Base-by-base conservation (phyloP, 2,113 vertebrate species). In the Piaya cayana region DNA sequence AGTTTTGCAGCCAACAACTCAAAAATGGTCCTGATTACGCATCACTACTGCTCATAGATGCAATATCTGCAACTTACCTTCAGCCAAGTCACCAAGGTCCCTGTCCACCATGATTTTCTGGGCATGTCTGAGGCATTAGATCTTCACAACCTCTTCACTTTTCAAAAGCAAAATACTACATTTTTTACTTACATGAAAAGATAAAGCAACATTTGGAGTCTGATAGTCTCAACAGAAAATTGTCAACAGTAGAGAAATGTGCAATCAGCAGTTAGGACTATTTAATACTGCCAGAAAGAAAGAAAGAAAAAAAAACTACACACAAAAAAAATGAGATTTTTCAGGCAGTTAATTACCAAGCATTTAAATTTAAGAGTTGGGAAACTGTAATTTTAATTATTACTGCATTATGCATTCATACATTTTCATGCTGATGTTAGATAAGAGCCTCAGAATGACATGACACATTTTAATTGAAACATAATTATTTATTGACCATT, bases 331-430 rank as follows among this genome's bases (percentile, higher is more conserved):
- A 49, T 56, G 56, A 95, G 77, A 74, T 89, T 86, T 86, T 92
- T 81, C 77, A 81, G 30, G 68, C 55, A 75, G 50, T 36, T 90
- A 94, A 90, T 78, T 92, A 69, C 76, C 34, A 83, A 75, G 82
- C 37, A 36, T 86, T 96, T 92, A 58, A 88, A 78, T 80, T 63
- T 69, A 82, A 90, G 92, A 90, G 50, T 67, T 92, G 67, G 50
- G 55, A 90, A 97, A 86, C 32, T 53, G 32, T 56, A 70, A 77
- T 86, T 92, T 83, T 81, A 86, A 94, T 90, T 94, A 74, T 95
- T 78, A 49, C 30, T 15, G 4, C 59, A 49, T 86, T 94, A 78
- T 30, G 26, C 59, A 70, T 86, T 84, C 80, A 75, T 32, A 67
- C 39, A 47, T 68, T 86, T 88, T 70, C 37, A 67, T 22, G 32